Base-by-base conservation (phyloP, 1,140 invertebrate genomes). In the Cherax destructor region DNA sequence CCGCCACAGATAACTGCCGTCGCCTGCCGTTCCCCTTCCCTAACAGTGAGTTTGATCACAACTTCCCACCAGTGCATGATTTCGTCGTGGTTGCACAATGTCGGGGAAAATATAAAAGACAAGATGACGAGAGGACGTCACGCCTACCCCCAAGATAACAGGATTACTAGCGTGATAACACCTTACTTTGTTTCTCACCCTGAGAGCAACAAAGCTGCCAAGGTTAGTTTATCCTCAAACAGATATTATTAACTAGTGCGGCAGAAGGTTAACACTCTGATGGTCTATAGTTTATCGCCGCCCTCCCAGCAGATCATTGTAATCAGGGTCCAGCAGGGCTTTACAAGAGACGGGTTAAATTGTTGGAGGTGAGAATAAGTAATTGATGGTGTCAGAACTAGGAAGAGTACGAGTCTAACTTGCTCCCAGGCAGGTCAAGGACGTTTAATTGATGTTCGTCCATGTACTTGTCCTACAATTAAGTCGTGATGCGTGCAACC, bases 161-260 rank as follows among this genome's bases (percentile, higher is more conserved):
- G 80, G 80, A 83, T 83, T 61, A 83, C 80, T 50, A n/a, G 56
- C 13, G 21, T 83, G 80, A 83, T 83, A 83, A 24, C 80, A 83
- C 13, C 52, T 83, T 83, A 83, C 80, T 83, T 83, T 83, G 80
- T 83, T 83, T 56, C 80, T 83, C 80, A 61, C 49, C 56, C n/a
- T 24, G 47, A 11, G 84, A 56, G 69, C n/a, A 50, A 47, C n/a
- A 52, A 52, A 52, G 47, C 16, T 49, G 78, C 11, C 16, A 4
- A 41, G 47, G 18, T 9, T 4, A 24, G 13, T 7, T 0, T 52
- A 10, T 49, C 16, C 16, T 49, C 30, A 47, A 47, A 30, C 18
- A 52, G 47, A 52, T 21, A 47, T 50, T 69, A 69, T 69, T 18
- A 52, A 52, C 9, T 50, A 52, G 78, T 21, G 41, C 21, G 21